Evolutionary conservation across 1,140 invertebrate species (phyloP), one percentile per base, ranked within the genome.

Genomic region (Neodiprion fabricii): DNA sequence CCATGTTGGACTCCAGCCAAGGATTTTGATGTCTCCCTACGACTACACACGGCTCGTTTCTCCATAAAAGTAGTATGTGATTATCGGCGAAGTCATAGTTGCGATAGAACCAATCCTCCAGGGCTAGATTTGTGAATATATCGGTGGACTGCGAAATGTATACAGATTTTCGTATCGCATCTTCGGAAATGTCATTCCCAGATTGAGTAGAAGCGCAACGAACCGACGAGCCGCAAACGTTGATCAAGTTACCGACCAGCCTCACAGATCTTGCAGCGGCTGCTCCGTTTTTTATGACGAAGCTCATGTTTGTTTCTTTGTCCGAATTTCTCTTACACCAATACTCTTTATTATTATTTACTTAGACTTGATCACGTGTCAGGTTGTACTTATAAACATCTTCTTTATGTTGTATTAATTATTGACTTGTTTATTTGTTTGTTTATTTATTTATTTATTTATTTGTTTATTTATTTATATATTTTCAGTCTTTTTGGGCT

Each of bases 21-120:
- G 97, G 96, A 89, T 99, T 99, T 86, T 99, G 98, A 88, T 99
- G 96, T 61, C 96, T 90, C 1, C 98, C 98, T 83, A 99, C 95
- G 0, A 99, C 97, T 70, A 99, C 95, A 84, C 96, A 95, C 0
- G 97, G 97, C 78, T 94, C 90, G 88, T 99, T 99, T 70, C 92
- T 90, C 96, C 97, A 99, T 65, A 99, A 86, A 80, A 99, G 89
- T 80, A 99, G 88, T 0, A 98, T 87, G 84, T 96, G 94, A 79
- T 96, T 92, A 72, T 94, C 92, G 2, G 88, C 90, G 77, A 97
- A 96, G 85, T 97, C 92, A 79, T 91, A 92, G 84, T 97, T 95
- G 67, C 91, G 91, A 86, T 97, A 98, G 68, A 99, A 88, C 97
- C 97, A 99, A 83, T 98, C 95, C 89, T 99, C 97, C 9, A 99